A percentile compares a stretch with the other conserved stretches of the same genome.
Evolutionary conservation across 2,797 vertebrate species (phyloP).

Genomic region (Thalassophryne amazonica): DNA sequence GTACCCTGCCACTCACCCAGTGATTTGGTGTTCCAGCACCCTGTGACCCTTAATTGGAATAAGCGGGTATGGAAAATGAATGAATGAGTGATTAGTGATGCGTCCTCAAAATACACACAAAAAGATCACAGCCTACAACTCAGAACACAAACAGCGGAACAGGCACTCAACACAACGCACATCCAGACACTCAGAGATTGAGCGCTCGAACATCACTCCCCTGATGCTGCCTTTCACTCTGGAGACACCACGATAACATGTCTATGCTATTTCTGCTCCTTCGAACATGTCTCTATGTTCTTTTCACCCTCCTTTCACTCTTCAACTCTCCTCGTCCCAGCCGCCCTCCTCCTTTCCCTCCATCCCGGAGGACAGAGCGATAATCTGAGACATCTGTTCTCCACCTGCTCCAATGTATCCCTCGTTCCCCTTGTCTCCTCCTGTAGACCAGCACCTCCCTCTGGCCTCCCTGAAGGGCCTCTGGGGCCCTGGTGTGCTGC

Average conservation of each 20-base stretch:
- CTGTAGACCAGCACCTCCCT: constrained; percentile 33
- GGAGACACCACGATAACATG: constrained; percentile 65
- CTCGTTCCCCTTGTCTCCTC: constrained; percentile 34
- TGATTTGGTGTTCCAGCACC: no score
- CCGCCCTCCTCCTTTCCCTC: constrained; percentile 30
- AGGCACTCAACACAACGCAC: constrained; percentile 45
- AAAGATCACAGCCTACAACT: no score
- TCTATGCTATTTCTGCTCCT: constrained; percentile 59
- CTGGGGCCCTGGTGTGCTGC: constrained; percentile 40
- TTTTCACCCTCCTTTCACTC: constrained; percentile 22
- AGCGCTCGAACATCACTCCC: constrained; percentile 58
- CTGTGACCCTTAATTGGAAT: no score
- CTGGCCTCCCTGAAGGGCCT: constrained; percentile 32
- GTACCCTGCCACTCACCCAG: no score
- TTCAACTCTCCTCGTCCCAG: constrained; percentile 43
- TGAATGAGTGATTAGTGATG: no score
- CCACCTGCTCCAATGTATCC: constrained; percentile 67
- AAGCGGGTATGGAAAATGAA: no score
- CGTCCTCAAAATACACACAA: no score
- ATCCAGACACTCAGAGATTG: constrained; percentile 38
- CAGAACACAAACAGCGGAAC: constrained; percentile 43
- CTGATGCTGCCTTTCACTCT: constrained; percentile 41
- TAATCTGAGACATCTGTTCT: constrained; percentile 78
- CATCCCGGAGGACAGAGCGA: constrained; percentile 63
- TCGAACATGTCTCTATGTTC: constrained; percentile 9